Percentiles rank a stretch among this genome's conserved stretches.
Conservation (phyloP, 2,113 vertebrate species). For the Empidonax alnorum region DNA sequence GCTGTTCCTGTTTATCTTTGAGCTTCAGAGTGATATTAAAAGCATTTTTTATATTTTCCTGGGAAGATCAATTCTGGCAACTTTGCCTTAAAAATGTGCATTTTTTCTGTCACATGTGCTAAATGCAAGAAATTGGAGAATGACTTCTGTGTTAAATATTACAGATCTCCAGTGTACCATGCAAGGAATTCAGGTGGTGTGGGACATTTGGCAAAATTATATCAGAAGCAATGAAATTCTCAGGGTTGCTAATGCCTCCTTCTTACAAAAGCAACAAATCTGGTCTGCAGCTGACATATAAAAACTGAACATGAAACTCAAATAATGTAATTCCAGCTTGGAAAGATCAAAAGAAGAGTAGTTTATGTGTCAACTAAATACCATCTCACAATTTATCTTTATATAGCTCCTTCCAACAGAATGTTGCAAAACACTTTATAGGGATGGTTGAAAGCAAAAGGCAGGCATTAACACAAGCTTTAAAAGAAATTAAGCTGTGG, state of each 20-base stretch:
- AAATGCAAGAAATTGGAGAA: slow-evolving; percentile 44
- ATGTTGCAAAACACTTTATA: background rate
- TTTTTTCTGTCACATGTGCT: slow-evolving; percentile 64
- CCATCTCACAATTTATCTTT: background rate
- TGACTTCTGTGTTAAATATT: slow-evolving; percentile 18
- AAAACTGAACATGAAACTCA: background rate
- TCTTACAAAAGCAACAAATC: slow-evolving; percentile 54
- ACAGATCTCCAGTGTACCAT: background rate
- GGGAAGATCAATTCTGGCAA: slow-evolving; percentile 58
- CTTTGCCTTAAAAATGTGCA: slow-evolving; percentile 61
- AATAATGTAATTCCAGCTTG: background rate
- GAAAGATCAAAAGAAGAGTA: slow-evolving; percentile 1
- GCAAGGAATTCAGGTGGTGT: slow-evolving; percentile 36
- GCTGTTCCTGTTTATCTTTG: slow-evolving; percentile 74
- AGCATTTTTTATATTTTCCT: slow-evolving; percentile 68
- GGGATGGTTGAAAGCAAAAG: background rate
- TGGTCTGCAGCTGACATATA: background rate
- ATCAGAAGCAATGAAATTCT: slow-evolving; percentile 2
- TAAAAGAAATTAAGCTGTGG: background rate
- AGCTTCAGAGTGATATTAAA: slow-evolving; percentile 63
- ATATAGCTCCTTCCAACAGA: background rate
- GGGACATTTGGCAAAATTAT: background rate
- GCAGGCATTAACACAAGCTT: background rate
- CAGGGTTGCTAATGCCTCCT: background rate
- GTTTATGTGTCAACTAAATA: background rate